Conservation (phyloP, 2,113 vertebrate species). For the Phyllostomus discolor region DNA sequence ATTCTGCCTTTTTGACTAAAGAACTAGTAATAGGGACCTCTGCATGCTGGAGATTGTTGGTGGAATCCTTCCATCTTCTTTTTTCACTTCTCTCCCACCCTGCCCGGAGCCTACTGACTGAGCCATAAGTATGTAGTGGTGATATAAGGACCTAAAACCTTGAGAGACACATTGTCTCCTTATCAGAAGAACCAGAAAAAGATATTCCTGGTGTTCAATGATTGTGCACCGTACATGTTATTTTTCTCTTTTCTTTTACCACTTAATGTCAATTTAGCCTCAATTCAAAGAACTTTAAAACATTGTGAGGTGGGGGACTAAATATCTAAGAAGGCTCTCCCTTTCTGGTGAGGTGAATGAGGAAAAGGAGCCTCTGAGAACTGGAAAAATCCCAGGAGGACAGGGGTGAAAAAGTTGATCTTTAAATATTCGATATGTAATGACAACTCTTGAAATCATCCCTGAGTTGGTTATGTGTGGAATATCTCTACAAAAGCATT, state of each 20-base stretch:
- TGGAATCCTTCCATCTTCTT: neutral
- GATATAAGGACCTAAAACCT: neutral
- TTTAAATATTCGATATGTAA: neutral
- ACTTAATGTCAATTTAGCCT: neutral
- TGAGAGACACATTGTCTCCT: neutral
- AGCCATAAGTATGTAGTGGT: neutral
- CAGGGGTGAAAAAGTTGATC: neutral
- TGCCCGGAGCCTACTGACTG: neutral
- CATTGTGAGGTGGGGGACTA: neutral
- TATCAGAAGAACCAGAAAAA: neutral
- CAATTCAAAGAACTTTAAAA: neutral
- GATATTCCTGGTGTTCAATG: neutral
- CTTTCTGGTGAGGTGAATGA: neutral
- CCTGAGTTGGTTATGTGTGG: neutral
- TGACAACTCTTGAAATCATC: neutral
- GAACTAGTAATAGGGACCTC: neutral
- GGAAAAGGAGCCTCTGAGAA: neutral
- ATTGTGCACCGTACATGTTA: neutral
- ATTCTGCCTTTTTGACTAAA: neutral
- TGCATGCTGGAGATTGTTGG: neutral
- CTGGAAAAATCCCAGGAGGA: neutral
- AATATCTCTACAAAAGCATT: neutral
- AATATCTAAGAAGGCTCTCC: neutral
- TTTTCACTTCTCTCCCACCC: neutral
- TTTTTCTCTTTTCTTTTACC: neutral